Evolutionary conservation across 2,888 invertebrate genomes (phyloP), one percentile per base, ranked within the genome.

Genomic region (Xanthia togata): DNA sequence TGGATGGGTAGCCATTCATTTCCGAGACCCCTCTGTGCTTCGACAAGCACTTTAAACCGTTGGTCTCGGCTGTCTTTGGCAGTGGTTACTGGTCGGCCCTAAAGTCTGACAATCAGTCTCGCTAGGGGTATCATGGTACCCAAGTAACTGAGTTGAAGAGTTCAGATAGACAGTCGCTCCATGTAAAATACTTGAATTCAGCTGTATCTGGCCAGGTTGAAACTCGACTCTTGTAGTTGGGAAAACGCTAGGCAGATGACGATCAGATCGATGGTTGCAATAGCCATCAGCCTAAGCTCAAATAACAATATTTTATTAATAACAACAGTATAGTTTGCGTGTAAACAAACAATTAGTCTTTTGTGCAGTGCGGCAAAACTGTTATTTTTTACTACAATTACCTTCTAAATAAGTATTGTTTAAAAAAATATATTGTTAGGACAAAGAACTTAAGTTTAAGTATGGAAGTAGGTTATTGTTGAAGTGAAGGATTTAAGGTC

Each of bases 361-460:
- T 81, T 71, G 81, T 89, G 83, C 79, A 87, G 41, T 89, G 89
- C 88, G 86, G 79, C 65, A 85, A 78, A 84, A 74, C 57, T 62
- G 64, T 76, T 72, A 0, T 44, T 70, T 73, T 65, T 76, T 63
- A 78, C 31, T 50, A 57, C 41, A 75, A 70, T 68, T 71, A 63
- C 76, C 35, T 73, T 73, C 12, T 70, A 63, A 84, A 57, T 84
- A 73, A 71, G 53, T 69, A 65, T 57, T 50, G 31, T 73, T 73
- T 6, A 69, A 23, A 57, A 71, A 53, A 31, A 47, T 41, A 35
- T 65, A 47, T 75, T 53, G 41, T 64, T 70, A 59, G 70, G n/a
- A 84, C 67, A 79, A 67, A 53, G 64, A 75, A 70, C 74, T 55
- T 68, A 1, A 3, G 47, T 31, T 59, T 41, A 44, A 47, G 4